Conservation (phyloP, 1,140 invertebrate genomes). For the Centruroides sculpturatus region DNA sequence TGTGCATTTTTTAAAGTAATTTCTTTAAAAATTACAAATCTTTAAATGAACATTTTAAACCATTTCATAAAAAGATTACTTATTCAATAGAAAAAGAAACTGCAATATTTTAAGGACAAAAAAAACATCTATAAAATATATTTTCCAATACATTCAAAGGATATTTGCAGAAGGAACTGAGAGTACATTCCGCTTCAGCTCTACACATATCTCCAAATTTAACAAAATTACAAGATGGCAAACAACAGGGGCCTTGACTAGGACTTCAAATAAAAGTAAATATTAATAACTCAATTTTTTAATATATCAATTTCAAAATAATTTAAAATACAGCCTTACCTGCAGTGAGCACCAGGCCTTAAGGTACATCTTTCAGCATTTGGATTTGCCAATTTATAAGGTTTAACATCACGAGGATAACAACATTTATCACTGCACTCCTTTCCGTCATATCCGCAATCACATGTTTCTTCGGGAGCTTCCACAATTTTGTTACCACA, state of each 20-base stretch:
- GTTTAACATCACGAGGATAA: conserved; percentile 59
- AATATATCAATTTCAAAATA: conserved; percentile 2
- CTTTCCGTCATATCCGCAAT: conserved; percentile 88
- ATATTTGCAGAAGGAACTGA: conserved; percentile 70
- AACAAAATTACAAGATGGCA: conserved; percentile 60
- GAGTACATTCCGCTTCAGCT: conserved; percentile 73
- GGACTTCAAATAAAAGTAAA: conserved; percentile 46
- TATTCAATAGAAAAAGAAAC: too few relatives aligned
- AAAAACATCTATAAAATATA: too few relatives aligned
- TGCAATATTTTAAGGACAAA: too few relatives aligned
- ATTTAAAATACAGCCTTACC: conserved; percentile 1
- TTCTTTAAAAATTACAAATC: too few relatives aligned
- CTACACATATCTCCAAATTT: conserved; percentile 43
- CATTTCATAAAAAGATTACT: too few relatives aligned
- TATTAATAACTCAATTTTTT: too few relatives aligned
- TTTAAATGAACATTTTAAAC: too few relatives aligned
- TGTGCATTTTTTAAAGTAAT: background rate
- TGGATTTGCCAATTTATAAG: conserved; percentile 45
- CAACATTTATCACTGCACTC: conserved; percentile 92
- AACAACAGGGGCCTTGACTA: conserved; percentile 92
- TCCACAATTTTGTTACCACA: conserved; percentile 99
- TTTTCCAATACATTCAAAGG: conserved; percentile 26
- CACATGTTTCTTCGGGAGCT: conserved; percentile 82
- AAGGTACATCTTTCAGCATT: conserved; percentile 60
- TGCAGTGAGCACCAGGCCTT: conserved; percentile 56